Evolutionary conservation across 2,888 invertebrate species (phyloP).

Genomic region (Gerris lacustris): DNA sequence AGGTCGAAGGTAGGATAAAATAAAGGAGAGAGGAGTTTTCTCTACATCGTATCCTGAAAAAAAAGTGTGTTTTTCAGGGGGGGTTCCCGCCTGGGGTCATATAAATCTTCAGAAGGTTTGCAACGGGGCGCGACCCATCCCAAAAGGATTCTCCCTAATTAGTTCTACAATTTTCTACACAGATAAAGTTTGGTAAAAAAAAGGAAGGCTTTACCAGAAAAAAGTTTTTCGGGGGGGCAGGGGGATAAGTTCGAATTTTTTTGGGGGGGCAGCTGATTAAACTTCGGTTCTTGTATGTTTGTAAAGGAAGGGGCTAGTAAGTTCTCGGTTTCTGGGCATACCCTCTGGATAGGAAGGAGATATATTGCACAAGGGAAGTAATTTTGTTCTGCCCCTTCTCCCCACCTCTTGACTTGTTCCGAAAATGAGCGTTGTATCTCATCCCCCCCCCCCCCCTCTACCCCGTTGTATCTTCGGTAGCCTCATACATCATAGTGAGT

Average conservation of each 20-base stretch:
- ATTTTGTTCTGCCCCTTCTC: neutral
- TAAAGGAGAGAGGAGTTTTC: too few relatives aligned
- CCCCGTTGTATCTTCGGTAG: neutral
- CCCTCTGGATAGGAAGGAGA: neutral
- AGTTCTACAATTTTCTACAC: neutral
- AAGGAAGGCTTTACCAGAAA: neutral
- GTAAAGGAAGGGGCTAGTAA: neutral
- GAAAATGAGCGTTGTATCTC: neutral
- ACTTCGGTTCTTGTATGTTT: neutral
- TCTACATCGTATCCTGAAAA: neutral
- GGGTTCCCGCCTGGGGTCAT: neutral
- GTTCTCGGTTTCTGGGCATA: too few relatives aligned
- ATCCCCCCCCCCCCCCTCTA: neutral
- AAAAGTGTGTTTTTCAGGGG: neutral
- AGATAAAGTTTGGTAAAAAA: neutral
- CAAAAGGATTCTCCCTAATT: neutral
- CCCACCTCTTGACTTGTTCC: neutral
- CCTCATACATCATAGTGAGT: constrained; percentile 2
- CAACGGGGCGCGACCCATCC: neutral
- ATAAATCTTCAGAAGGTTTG: neutral
- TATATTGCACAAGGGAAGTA: neutral
- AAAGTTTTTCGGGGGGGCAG: neutral
- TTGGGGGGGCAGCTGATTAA: neutral
- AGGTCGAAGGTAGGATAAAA: too few relatives aligned
- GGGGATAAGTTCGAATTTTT: neutral